A percentile compares a stretch with the other conserved stretches of the same genome.
phyloP scores from a whole-genome alignment of 2,797 vertebrate genomes.

The Coranthus polyacanthus region DNA sequence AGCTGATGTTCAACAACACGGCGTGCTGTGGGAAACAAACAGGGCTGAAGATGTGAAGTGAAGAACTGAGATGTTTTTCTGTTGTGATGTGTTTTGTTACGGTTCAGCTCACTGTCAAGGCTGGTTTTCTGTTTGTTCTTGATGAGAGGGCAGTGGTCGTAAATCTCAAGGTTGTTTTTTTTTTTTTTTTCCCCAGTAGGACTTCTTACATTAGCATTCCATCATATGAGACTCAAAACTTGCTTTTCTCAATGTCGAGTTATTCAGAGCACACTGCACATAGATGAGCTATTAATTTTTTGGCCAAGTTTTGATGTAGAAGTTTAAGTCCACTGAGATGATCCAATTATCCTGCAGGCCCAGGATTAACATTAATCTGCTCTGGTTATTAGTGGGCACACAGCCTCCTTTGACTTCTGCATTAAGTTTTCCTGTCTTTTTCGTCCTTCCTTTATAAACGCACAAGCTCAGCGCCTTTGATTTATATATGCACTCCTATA shows the following conservation, averaged over 20 bases:
- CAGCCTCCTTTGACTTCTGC: constrained; percentile 62
- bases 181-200: no score
- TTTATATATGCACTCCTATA: constrained; percentile 15
- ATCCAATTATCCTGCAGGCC: constrained; percentile 80
- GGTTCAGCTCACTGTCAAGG: constrained; percentile 8
- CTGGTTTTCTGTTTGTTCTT: neutral
- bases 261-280: constrained; percentile 48
- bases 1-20: constrained; percentile 69
- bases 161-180: constrained; percentile 19
- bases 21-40: constrained; percentile 48
- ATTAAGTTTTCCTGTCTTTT: constrained; percentile 36
- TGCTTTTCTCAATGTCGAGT: constrained; percentile 29
- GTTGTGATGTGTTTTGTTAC: neutral
- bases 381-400: constrained; percentile 72
- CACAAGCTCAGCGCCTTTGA: neutral
- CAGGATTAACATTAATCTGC: constrained; percentile 80
- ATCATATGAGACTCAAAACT: constrained; percentile 2
- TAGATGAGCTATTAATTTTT: constrained; percentile 52
- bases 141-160: neutral
- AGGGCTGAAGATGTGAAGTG: constrained; percentile 10
- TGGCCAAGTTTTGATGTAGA: constrained; percentile 55
- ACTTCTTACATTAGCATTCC: constrained; percentile 37
- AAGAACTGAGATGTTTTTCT: neutral
- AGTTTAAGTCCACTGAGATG: constrained; percentile 69
- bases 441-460: constrained; percentile 17